These are phyloP conservation scores for Mesochorus sp. DNA, from an alignment of 2,888 invertebrate species.

Conservation along the genomic window DNA sequence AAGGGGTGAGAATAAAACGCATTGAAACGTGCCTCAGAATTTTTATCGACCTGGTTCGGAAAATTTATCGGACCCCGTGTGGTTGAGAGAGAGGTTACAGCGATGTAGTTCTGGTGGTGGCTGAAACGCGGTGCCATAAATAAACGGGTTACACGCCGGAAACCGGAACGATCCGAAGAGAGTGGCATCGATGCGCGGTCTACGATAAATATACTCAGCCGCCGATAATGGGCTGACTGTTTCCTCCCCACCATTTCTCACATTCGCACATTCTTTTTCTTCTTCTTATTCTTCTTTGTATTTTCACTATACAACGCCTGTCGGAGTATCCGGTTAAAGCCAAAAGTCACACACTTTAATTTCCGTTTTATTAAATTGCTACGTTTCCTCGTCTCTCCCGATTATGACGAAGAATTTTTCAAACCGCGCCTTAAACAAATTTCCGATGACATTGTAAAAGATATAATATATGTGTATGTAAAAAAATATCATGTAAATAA, in stretches of 20 bases:
- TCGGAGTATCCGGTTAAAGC: conserved; percentile 1
- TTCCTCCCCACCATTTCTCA: conserved; percentile 13
- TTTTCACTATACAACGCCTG: not conserved
- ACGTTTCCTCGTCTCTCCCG: not conserved
- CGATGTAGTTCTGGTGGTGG: conserved; percentile 14
- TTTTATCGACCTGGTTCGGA: conserved; percentile 43
- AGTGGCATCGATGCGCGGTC: conserved; percentile 53
- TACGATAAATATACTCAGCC: conserved; percentile 74
- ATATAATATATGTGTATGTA: too few relatives aligned
- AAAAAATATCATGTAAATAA: too few relatives aligned
- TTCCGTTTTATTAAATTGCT: conserved; percentile 22
- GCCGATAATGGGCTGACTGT: conserved; percentile 64
- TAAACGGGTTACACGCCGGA: conserved; percentile 72
- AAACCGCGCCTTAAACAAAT: too few relatives aligned
- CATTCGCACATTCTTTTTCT: not conserved
- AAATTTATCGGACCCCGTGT: conserved; percentile 43
- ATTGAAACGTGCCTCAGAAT: conserved; percentile 9
- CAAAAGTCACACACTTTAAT: conserved; percentile 8
- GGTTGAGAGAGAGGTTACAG: conserved; percentile 1
- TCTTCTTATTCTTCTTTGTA: not conserved
- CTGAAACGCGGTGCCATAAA: conserved; percentile 72
- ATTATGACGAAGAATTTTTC: too few relatives aligned
- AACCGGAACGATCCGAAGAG: conserved; percentile 67
- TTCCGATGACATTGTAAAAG: too few relatives aligned
- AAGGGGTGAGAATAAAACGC: not conserved